Evolutionary conservation across 1,140 invertebrate species (phyloP), one percentile per base, ranked within the genome.

Genomic region (Panagrolaimus sp.): DNA sequence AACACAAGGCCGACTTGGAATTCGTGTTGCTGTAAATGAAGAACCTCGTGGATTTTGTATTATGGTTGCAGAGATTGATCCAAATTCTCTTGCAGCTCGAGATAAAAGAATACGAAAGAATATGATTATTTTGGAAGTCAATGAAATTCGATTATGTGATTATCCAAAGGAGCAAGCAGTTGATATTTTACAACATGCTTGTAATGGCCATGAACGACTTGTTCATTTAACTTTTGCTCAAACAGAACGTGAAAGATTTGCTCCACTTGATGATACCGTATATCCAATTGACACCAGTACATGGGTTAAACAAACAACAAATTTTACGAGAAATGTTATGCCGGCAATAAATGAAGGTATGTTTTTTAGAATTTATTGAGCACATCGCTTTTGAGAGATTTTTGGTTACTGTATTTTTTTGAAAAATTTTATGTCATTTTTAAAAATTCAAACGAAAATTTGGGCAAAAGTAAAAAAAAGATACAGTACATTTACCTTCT

Each of bases 241-340:
- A 8, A 21, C 12, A 1, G 52, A 58, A 21, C 52, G 52, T 26
- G 52, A 28, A 10, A 28, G 52, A 1, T 58, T 58, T 28, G 17
- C 15, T 6, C 52, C 52, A 28, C 28, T 21, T 21, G 52, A 58
- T 28, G 28, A 58, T 58, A 28, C 28, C 21, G 28, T 28, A 12
- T 28, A 26, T 12, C 52, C 52, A 2, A 21, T 58, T 58, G 52
- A 58, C 5, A 58, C 52, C 10, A 21, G 21, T 58, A 21, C 21
- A 12, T 58, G 52, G 52, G 52, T 58, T 28, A 28, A 58, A 28
- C 52, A 58, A 21, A 58, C 52, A 28, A 58, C 52, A 17, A n/a
- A 28, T 38, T 38, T 38, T 4, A 2, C 32, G 7, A 38, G 7
- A 4, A 38, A 2, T 7, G 7, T 4, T 21, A 21, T 58, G 17